Percentiles rank a stretch among this genome's conserved stretches.
These are phyloP conservation scores for Timema cristinae DNA, from an alignment of 2,888 invertebrate species.

Conservation along the genomic window DNA sequence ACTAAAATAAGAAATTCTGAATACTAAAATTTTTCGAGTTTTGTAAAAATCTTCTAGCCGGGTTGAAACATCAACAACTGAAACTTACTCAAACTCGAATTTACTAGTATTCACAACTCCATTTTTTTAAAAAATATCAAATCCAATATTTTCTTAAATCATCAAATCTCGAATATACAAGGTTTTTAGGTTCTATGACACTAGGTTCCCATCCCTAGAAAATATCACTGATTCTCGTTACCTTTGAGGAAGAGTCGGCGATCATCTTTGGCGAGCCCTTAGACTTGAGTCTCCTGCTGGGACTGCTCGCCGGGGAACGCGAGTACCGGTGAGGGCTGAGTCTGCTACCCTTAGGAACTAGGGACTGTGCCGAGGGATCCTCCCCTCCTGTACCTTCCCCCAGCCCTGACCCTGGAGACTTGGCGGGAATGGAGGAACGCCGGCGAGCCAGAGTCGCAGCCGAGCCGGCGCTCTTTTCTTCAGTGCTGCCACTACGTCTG, in stretches of 20 bases:
- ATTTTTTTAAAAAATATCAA: no score
- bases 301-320: conserved; percentile 52
- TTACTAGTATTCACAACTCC: no score
- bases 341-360: conserved; percentile 23
- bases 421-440: conserved; percentile 29
- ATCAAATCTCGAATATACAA: no score
- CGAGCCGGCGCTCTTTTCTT: conserved; percentile 24
- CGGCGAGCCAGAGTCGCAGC: conserved; percentile 23
- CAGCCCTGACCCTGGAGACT: conserved; percentile 17
- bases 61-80: no score
- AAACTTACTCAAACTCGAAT: no score
- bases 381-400: not conserved
- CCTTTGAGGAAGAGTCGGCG: not conserved
- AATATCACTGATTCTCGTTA: not conserved
- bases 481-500: conserved; percentile 28
- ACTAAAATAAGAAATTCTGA: no score
- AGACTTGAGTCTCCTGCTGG: conserved; percentile 48
- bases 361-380: conserved; percentile 16
- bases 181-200: no score
- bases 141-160: no score
- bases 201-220: no score
- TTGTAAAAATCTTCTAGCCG: no score
- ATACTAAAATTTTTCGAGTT: no score
- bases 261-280: conserved; percentile 25
- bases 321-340: conserved; percentile 31